These are phyloP conservation scores for Rhamnusium bicolor DNA, from an alignment of 2,888 invertebrate species.

Conservation along the genomic window DNA sequence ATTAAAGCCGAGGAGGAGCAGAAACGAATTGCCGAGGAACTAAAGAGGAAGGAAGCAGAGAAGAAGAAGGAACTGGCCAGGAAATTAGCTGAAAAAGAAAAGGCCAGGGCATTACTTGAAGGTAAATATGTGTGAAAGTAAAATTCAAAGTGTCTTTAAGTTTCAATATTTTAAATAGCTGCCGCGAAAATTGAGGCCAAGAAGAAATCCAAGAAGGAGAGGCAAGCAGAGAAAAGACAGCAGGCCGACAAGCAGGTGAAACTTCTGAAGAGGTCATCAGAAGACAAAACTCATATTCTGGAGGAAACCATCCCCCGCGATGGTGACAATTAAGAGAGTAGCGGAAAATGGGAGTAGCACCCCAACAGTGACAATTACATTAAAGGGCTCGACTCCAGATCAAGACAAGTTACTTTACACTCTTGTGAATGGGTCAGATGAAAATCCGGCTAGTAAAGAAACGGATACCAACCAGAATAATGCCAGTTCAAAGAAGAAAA, in stretches of 20 bases:
- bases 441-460: constrained; percentile 19
- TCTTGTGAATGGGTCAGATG: constrained; percentile 76
- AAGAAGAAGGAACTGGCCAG: constrained; percentile 65
- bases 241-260: constrained; percentile 62
- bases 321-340: constrained; percentile 83
- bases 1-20: constrained; percentile 59
- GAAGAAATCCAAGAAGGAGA: constrained; percentile 61
- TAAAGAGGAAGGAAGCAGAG: constrained; percentile 57
- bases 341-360: constrained; percentile 78
- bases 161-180: not conserved
- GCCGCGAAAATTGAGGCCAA: constrained; percentile 2
- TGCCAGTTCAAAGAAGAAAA: constrained; percentile 45
- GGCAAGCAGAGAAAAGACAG: constrained; percentile 66
- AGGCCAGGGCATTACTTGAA: constrained; percentile 34
- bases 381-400: constrained; percentile 82
- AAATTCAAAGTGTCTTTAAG: not conserved
- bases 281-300: constrained; percentile 54
- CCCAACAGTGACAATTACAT: constrained; percentile 84
- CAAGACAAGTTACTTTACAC: constrained; percentile 84
- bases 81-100: constrained; percentile 60
- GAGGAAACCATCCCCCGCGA: constrained; percentile 71
- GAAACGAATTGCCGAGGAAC: constrained; percentile 50
- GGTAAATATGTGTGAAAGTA: constrained; percentile 38
- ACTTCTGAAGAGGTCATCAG: constrained; percentile 54
- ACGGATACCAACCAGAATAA: constrained; percentile 17